Percentiles rank a stretch among this genome's conserved stretches.
Evolutionary conservation across 2,888 invertebrate species (phyloP).

Genomic region (Antheraea assamensis): DNA sequence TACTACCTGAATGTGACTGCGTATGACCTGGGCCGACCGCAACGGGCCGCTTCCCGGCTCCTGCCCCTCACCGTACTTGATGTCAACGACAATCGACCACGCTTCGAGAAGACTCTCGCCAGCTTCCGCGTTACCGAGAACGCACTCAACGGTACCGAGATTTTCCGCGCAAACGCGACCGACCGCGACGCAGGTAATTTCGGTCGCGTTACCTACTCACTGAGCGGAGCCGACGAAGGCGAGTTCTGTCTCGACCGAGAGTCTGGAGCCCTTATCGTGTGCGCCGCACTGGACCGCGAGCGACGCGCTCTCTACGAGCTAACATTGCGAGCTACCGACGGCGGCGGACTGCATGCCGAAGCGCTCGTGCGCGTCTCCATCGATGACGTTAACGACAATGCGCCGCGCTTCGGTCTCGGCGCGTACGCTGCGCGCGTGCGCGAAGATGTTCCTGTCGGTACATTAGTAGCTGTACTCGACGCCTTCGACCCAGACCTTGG

Average conservation of each 20-base stretch:
- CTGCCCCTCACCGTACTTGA: constrained; percentile 91
- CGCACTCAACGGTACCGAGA: constrained; percentile 91
- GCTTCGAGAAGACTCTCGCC: constrained; percentile 90
- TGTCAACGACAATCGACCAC: constrained; percentile 95
- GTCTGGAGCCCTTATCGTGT: constrained; percentile 89
- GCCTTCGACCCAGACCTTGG: constrained; percentile 93
- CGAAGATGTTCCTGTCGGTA: constrained; percentile 95
- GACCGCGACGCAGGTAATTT: constrained; percentile 93
- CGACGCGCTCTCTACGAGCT: constrained; percentile 90
- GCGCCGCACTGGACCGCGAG: constrained; percentile 92
- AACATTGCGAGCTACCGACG: constrained; percentile 90
- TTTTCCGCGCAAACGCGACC: constrained; percentile 91
- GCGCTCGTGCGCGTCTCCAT: constrained; percentile 91
- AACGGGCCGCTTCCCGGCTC: constrained; percentile 88
- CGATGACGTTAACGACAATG: constrained; percentile 95
- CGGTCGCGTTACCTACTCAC: constrained; percentile 87
- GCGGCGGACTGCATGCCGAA: constrained; percentile 89
- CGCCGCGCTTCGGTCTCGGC: constrained; percentile 90
- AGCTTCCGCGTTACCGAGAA: constrained; percentile 94
- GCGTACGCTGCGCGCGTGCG: constrained; percentile 91
- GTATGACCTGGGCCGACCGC: constrained; percentile 92
- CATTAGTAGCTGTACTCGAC: constrained; percentile 91
- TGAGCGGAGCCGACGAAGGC: constrained; percentile 89
- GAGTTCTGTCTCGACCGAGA: constrained; percentile 91
- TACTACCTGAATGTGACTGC: constrained; percentile 94